phyloP scores from a whole-genome alignment of 2,888 invertebrate species.

The Sipha maydis region DNA sequence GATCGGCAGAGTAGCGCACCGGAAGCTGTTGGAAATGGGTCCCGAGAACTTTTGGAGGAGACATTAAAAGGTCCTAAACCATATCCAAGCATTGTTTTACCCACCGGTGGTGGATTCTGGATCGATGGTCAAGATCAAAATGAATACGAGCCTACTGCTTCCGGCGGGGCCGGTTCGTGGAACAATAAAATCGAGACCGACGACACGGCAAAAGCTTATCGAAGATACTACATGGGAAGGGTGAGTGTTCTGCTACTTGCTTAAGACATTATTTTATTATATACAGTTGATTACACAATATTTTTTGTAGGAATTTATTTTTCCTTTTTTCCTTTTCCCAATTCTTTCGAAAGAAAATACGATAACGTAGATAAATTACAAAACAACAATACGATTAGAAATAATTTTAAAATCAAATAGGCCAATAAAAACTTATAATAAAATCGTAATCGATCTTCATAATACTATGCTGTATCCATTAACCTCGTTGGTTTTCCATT shows the following conservation, averaged over 20 bases:
- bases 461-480: too few species aligned
- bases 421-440: too few species aligned
- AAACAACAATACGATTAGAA: too few species aligned
- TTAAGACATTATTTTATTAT: too few species aligned
- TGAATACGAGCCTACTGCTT: slow-evolving; percentile 67
- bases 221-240: slow-evolving; percentile 90
- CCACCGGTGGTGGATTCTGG: slow-evolving; percentile 88
- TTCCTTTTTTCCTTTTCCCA: too few species aligned
- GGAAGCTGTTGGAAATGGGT: slow-evolving; percentile 67
- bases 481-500: too few species aligned
- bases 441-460: too few species aligned
- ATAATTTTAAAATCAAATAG: too few species aligned
- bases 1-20: slow-evolving; percentile 65
- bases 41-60: slow-evolving; percentile 78
- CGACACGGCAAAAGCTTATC: slow-evolving; percentile 93
- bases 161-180: slow-evolving; percentile 64
- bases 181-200: slow-evolving; percentile 84
- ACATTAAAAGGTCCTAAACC: slow-evolving; percentile 73
- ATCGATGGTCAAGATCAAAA: slow-evolving; percentile 84
- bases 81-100: slow-evolving; percentile 89
- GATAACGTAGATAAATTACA: too few species aligned
- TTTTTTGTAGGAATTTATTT: too few species aligned
- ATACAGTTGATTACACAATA: too few species aligned
- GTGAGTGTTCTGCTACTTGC: slow-evolving; percentile 70
- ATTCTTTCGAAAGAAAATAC: too few species aligned